phyloP scores from a whole-genome alignment of 2,113 vertebrate genomes.

The Phrynocephalus versicolor region DNA sequence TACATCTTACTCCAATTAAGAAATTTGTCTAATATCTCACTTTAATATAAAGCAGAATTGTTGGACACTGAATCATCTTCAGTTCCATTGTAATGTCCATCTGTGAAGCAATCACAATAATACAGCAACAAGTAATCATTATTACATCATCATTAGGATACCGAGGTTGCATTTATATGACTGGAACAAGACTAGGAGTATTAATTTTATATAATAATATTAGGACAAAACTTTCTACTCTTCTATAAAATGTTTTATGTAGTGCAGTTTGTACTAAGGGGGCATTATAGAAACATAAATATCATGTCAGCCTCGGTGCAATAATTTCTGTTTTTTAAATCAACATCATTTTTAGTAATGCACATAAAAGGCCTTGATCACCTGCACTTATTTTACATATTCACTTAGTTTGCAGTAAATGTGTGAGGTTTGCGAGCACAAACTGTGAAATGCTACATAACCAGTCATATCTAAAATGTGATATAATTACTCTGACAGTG shows the following conservation, averaged over 20 bases:
- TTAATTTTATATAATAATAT: neutral
- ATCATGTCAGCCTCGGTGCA: neutral
- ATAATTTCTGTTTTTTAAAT: neutral
- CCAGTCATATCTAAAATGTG: neutral
- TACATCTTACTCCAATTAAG: neutral
- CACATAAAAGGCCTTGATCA: neutral
- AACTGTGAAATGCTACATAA: neutral
- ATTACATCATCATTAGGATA: neutral
- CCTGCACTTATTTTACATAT: no score
- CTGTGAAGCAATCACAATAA: neutral
- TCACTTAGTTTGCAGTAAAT: neutral
- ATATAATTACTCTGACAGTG: neutral
- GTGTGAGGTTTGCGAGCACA: neutral
- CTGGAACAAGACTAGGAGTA: neutral
- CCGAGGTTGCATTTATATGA: neutral
- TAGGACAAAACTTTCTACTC: neutral
- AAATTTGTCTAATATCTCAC: neutral
- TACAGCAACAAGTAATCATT: neutral
- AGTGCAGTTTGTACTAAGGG: no score
- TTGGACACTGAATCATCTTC: neutral
- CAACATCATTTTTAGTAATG: neutral
- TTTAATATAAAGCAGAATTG: neutral
- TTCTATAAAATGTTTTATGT: neutral
- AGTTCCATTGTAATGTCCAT: neutral
- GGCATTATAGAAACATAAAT: no score